phyloP scores from a whole-genome alignment of 2,113 vertebrate species.

The Sorex fumeus region DNA sequence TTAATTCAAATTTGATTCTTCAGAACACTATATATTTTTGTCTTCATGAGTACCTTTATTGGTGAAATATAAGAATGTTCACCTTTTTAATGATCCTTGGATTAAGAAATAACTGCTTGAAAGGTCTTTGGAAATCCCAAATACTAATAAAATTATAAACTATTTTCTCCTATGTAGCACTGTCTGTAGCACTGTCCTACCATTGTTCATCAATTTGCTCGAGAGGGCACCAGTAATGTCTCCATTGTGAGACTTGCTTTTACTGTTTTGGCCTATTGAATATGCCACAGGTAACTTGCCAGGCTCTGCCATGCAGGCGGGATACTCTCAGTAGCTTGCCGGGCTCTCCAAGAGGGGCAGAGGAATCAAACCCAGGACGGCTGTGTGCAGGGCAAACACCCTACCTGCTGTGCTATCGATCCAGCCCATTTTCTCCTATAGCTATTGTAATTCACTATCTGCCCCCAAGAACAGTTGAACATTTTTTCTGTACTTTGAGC shows the following conservation, averaged over 20 bases:
- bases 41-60: not conserved
- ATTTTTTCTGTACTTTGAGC: not conserved
- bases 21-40: not conserved
- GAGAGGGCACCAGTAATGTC: no score
- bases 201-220: no score
- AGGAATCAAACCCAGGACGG: no score
- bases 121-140: conserved; percentile 58
- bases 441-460: conserved; percentile 29
- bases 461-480: not conserved
- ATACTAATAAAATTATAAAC: conserved; percentile 54
- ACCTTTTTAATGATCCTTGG: not conserved
- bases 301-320: no score
- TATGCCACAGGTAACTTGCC: no score
- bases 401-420: no score
- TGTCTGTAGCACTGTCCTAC: no score
- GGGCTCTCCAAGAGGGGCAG: no score
- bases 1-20: conserved; percentile 9
- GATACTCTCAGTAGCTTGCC: no score
- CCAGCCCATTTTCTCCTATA: conserved; percentile 48
- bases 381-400: no score
- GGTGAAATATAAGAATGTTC: conserved; percentile 51
- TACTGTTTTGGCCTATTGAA: no score
- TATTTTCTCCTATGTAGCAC: conserved; percentile 38
- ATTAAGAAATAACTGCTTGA: conserved; percentile 63
- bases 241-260: no score